phyloP scores from a whole-genome alignment of 2,797 vertebrate genomes.

The Sebastes nivosus region DNA sequence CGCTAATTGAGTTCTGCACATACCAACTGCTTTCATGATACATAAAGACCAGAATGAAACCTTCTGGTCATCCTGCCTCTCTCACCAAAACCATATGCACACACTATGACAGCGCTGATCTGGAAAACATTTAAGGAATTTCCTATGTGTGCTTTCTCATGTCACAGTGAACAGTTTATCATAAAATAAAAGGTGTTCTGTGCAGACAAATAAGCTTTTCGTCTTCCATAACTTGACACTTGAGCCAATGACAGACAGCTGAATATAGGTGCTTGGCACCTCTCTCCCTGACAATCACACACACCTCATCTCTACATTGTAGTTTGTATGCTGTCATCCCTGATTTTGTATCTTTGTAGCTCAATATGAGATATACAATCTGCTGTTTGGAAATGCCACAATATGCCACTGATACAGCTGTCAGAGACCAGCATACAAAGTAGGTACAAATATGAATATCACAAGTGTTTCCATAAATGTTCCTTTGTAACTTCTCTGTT shows the following conservation, averaged over 20 bases:
- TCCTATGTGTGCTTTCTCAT: slow-evolving; percentile 19
- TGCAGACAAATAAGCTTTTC: slow-evolving; percentile 4
- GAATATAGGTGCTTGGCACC: not conserved
- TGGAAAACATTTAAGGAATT: slow-evolving; percentile 46
- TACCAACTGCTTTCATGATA: slow-evolving; percentile 31
- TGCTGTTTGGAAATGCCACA: slow-evolving; percentile 13
- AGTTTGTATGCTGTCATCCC: slow-evolving; percentile 5
- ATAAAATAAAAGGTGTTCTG: not conserved
- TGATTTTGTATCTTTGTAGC: slow-evolving; percentile 13
- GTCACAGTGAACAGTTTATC: slow-evolving; percentile 16
- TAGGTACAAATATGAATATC: not conserved
- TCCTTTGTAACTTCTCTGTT: not conserved
- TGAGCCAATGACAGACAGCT: slow-evolving; percentile 12
- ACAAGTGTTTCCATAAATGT: not conserved
- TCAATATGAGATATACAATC: not conserved
- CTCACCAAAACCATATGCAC: slow-evolving; percentile 9
- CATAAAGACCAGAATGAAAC: slow-evolving; percentile 22
- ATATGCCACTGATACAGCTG: slow-evolving; percentile 9
- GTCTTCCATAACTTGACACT: slow-evolving; percentile 6
- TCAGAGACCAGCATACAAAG: slow-evolving; percentile 7
- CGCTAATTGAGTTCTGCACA: slow-evolving; percentile 34
- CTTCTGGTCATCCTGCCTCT: slow-evolving; percentile 26
- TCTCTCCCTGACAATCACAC: not conserved
- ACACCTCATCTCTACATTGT: not conserved
- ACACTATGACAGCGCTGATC: not conserved